Base-by-base conservation (phyloP, 2,797 vertebrate species). In the Euphonia xanthogaster region DNA sequence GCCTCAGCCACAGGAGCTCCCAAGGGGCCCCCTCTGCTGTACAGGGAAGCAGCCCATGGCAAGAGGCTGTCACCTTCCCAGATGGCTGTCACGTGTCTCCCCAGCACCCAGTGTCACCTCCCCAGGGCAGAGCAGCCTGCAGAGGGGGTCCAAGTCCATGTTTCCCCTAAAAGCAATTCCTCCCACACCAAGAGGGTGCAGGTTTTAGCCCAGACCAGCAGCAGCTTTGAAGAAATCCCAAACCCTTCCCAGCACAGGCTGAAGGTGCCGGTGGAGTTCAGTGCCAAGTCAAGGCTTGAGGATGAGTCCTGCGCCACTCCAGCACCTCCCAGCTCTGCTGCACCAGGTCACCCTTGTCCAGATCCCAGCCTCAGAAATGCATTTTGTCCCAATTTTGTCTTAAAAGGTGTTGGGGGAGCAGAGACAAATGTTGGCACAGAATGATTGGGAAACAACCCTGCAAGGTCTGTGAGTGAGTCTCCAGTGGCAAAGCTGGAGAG, bases 401-500 rank as follows among this genome's bases (percentile, higher is more conserved):
- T 73, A 73, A 58, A 92, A 86, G 16, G 47, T 18, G 0, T 55
- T 60, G 17, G 22, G n/a, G 51, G 17, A 77, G 24, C 6, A 5
- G 53, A 76, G 33, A 60, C 25, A 76, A 76, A 83, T 0, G 2
- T 15, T 33, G 27, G 67, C 8, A 3, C 11, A 18, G 35, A 63
- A 50, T 23, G 19, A 37, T 0, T 42, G 60, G 28, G 25, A 23
- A 89, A 40, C 22, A 73, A 42, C 7, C 12, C 50, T 30, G 33
- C 1, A 0, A 3, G 2, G 33, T 47, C 25, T 2, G 2, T 2
- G 2, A 37, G 44, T 17, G 35, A 73, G 22, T 33, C 50, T 53
- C 11, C 4, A 0, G 1, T 3, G 37, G 66, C 44, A 71, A 40
- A 1, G 3, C 1, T 1, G 28, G 55, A n/a, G 53, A 72, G 39